Conservation (phyloP, 2,888 invertebrate species). For the Lottia gigantea region DNA sequence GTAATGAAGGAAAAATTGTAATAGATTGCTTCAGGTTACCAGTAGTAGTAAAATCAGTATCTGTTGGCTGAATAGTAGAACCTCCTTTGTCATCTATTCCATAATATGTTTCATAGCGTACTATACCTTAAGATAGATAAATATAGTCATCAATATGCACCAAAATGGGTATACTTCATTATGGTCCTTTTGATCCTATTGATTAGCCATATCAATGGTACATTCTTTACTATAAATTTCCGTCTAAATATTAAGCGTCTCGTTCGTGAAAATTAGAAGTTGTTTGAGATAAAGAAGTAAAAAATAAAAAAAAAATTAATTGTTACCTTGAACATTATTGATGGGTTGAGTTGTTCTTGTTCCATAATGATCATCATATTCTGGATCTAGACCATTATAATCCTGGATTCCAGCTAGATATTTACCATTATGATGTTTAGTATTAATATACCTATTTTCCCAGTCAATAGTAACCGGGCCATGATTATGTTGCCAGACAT, state of each 20-base stretch:
- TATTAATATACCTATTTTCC: not conserved
- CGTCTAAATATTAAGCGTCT: too few relatives aligned
- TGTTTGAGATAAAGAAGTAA: too few relatives aligned
- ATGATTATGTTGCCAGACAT: not conserved
- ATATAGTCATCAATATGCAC: too few relatives aligned
- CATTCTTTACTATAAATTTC: too few relatives aligned
- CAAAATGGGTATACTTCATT: too few relatives aligned
- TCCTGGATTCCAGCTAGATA: not conserved
- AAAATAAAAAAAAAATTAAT: too few relatives aligned
- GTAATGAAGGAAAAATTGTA: conserved; percentile 15
- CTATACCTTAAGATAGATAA: conserved; percentile 25
- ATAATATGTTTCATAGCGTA: conserved; percentile 25
- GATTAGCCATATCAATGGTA: too few relatives aligned
- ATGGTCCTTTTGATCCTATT: too few relatives aligned
- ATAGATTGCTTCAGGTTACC: conserved; percentile 14
- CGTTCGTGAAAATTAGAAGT: too few relatives aligned
- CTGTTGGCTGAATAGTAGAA: conserved; percentile 13
- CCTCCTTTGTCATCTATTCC: conserved; percentile 19
- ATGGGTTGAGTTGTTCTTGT: conserved; percentile 17
- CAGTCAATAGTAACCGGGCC: not conserved
- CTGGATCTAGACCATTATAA: conserved; percentile 15
- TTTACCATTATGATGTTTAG: not conserved
- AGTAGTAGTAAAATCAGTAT: too few relatives aligned
- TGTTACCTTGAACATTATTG: conserved; percentile 22
- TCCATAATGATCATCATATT: conserved; percentile 29